phyloP scores from a whole-genome alignment of 2,797 vertebrate species.

The Amazonetta brasiliensis region DNA sequence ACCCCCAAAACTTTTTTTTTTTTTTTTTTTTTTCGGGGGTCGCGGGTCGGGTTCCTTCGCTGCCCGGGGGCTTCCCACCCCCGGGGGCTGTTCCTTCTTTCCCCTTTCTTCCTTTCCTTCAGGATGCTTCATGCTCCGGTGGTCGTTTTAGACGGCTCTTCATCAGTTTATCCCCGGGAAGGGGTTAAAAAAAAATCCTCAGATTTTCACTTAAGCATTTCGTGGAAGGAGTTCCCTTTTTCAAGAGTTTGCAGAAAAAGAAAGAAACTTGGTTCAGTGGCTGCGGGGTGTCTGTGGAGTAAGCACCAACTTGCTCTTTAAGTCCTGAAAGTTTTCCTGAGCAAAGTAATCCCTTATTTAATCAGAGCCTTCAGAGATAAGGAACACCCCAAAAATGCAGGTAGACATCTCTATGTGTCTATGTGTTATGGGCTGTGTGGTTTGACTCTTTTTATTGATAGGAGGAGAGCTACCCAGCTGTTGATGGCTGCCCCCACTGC shows the following conservation, averaged over 20 bases:
- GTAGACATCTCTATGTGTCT: neutral
- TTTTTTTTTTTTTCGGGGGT: no score
- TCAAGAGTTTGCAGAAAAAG: neutral
- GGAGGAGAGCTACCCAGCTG: neutral
- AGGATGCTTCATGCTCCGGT: rapidly evolving
- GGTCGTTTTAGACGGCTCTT: neutral
- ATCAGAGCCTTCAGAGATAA: neutral
- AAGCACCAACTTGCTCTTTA: neutral
- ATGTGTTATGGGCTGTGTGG: neutral
- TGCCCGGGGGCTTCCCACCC: no score
- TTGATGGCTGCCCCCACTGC: neutral
- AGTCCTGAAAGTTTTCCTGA: neutral
- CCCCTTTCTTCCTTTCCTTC: neutral
- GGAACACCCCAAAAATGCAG: neutral
- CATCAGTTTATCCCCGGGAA: rapidly evolving
- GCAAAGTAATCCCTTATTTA: neutral
- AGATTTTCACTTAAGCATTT: neutral
- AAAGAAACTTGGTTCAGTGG: neutral
- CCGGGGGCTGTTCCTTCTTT: neutral
- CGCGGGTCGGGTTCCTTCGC: no score
- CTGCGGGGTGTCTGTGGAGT: neutral
- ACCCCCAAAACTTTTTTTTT: neutral
- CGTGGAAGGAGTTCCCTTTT: neutral
- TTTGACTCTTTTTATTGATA: neutral
- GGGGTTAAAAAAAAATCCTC: rapidly evolving